These are phyloP conservation scores for Drosophila rubida DNA, from an alignment of 2,888 invertebrate genomes.

Conservation along the genomic window DNA sequence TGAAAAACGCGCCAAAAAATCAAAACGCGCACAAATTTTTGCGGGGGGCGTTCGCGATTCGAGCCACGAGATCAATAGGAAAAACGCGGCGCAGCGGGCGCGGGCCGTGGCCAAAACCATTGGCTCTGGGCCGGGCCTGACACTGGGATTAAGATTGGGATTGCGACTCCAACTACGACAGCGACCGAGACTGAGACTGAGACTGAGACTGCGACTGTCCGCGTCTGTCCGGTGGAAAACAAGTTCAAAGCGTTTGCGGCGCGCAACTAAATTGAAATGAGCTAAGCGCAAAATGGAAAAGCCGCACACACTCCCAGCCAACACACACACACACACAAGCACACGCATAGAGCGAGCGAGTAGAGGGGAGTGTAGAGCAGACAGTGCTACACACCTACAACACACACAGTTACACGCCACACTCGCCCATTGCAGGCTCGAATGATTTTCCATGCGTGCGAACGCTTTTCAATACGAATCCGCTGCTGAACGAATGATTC, in stretches of 20 bases:
- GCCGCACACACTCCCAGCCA: conserved; percentile 50
- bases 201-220: conserved; percentile 34
- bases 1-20: conserved; percentile 78
- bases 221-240: conserved; percentile 61
- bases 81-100: conserved; percentile 32
- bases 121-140: conserved; percentile 52
- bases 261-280: conserved; percentile 81
- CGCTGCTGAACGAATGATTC: conserved; percentile 50
- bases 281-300: conserved; percentile 73
- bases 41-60: conserved; percentile 53
- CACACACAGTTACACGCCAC: conserved; percentile 19
- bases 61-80: conserved; percentile 65
- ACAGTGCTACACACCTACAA: conserved; percentile 29
- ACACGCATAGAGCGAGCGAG: not conserved
- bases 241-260: conserved; percentile 82
- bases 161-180: conserved; percentile 1
- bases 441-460: conserved; percentile 78
- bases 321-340: conserved; percentile 21
- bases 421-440: conserved; percentile 58
- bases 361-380: conserved; percentile 55
- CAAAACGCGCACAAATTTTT: conserved; percentile 72
- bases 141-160: conserved; percentile 32
- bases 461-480: conserved; percentile 59
- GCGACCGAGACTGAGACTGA: not conserved
- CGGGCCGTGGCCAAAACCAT: conserved; percentile 25